Conservation (phyloP, 2,888 invertebrate genomes). For the Cantharis lateralis region DNA sequence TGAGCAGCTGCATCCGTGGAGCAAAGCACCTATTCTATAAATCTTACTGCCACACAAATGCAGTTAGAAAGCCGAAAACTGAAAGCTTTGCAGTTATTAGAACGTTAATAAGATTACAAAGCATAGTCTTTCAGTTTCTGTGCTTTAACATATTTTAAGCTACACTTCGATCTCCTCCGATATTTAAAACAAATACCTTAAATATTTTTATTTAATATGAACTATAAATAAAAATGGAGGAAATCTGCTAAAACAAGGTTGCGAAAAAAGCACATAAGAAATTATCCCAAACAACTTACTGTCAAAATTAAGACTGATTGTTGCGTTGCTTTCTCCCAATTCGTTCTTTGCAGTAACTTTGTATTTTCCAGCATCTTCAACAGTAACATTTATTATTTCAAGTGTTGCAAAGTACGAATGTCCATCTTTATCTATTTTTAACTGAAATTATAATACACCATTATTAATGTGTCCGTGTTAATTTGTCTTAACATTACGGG, state of each 20-base stretch:
- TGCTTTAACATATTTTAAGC: constrained; percentile 13
- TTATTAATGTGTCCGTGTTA: constrained; percentile 6
- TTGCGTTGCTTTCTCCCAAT: constrained; percentile 95
- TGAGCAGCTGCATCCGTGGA: constrained; percentile 34
- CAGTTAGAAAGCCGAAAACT: constrained; percentile 37
- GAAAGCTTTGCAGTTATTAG: constrained; percentile 33
- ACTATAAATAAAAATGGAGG: constrained; percentile 6
- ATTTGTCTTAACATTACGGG: neutral
- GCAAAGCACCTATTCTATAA: constrained; percentile 27
- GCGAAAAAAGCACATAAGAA: constrained; percentile 14
- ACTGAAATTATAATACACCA: constrained; percentile 59
- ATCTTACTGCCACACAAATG: constrained; percentile 28
- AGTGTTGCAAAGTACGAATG: constrained; percentile 92
- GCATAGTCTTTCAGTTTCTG: constrained; percentile 27
- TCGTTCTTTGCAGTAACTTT: constrained; percentile 97
- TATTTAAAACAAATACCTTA: neutral
- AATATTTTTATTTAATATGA: neutral
- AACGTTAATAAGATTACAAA: constrained; percentile 20
- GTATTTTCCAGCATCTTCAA: constrained; percentile 97
- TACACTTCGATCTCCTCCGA: constrained; percentile 13
- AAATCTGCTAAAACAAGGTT: constrained; percentile 5
- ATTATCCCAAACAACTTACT: constrained; percentile 71
- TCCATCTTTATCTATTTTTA: constrained; percentile 87
- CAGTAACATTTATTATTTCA: constrained; percentile 92
- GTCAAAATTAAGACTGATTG: constrained; percentile 97